Evolutionary conservation across 2,888 invertebrate genomes (phyloP).

Genomic region (Phengaris arion): DNA sequence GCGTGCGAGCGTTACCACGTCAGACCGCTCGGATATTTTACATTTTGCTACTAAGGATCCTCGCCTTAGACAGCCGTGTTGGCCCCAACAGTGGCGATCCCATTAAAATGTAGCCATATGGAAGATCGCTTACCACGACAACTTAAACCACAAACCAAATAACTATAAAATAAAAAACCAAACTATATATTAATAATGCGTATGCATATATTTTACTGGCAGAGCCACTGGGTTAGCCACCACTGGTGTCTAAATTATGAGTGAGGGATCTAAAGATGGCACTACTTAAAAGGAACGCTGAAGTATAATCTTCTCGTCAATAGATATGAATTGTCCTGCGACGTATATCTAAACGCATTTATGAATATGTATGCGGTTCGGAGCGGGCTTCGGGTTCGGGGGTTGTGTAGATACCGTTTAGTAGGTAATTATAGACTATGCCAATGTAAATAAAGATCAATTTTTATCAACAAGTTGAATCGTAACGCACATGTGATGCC

Average conservation of each 20-base stretch:
- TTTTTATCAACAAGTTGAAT: constrained; percentile 36
- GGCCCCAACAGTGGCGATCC: too few relatives aligned
- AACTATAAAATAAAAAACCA: too few relatives aligned
- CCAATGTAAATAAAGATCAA: constrained; percentile 45
- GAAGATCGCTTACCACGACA: too few relatives aligned
- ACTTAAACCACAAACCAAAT: too few relatives aligned
- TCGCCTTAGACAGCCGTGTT: background rate
- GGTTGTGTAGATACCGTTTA: constrained; percentile 34
- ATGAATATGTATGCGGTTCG: background rate
- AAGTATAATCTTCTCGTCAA: background rate
- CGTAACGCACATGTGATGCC: constrained; percentile 47
- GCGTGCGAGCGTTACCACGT: background rate
- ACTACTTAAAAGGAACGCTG: background rate
- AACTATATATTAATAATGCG: too few relatives aligned
- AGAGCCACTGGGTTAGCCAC: background rate
- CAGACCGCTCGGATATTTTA: background rate
- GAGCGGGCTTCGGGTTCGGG: constrained; percentile 15
- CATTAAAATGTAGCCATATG: too few relatives aligned
- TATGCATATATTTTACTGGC: background rate
- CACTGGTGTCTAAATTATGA: background rate
- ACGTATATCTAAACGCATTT: constrained; percentile 2
- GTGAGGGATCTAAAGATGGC: background rate
- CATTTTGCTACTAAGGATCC: background rate
- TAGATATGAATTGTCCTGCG: background rate
- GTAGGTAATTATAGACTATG: constrained; percentile 38